Conservation (phyloP, 2,113 vertebrate genomes). For the Caranx melampygus region DNA sequence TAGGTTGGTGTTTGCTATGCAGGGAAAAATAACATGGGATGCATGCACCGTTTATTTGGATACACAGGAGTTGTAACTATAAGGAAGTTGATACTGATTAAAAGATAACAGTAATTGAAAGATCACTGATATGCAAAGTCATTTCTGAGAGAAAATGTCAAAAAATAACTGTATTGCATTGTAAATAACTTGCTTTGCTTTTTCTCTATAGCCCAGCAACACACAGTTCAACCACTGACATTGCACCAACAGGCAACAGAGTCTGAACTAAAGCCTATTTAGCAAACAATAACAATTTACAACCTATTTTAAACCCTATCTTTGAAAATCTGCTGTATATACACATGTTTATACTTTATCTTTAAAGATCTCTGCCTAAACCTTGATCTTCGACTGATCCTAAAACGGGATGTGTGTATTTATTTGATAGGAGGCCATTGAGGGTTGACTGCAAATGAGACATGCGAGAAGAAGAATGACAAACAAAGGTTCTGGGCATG, state of each 20-base stretch:
- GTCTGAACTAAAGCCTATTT: neutral
- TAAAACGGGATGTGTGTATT: constrained; percentile 11
- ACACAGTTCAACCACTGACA: neutral
- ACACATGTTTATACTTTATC: neutral
- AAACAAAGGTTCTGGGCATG: constrained; percentile 22
- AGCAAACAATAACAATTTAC: neutral
- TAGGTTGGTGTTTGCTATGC: neutral
- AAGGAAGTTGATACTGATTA: too few relatives aligned
- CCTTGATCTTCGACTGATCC: neutral
- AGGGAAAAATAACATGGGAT: neutral
- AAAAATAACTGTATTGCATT: too few relatives aligned
- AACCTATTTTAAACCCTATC: too few relatives aligned
- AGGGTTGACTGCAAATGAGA: constrained; percentile 40
- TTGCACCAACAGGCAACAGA: neutral
- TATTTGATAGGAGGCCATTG: constrained; percentile 1
- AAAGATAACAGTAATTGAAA: neutral
- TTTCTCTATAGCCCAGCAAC: neutral
- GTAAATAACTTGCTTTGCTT: neutral
- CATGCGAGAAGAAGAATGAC: neutral
- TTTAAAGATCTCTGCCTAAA: neutral
- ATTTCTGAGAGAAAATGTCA: too few relatives aligned
- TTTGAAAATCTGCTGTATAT: neutral
- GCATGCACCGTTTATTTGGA: neutral
- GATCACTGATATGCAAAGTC: too few relatives aligned
- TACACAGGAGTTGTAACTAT: neutral